phyloP scores from a whole-genome alignment of 2,888 invertebrate genomes.

The Clunio marinus region DNA sequence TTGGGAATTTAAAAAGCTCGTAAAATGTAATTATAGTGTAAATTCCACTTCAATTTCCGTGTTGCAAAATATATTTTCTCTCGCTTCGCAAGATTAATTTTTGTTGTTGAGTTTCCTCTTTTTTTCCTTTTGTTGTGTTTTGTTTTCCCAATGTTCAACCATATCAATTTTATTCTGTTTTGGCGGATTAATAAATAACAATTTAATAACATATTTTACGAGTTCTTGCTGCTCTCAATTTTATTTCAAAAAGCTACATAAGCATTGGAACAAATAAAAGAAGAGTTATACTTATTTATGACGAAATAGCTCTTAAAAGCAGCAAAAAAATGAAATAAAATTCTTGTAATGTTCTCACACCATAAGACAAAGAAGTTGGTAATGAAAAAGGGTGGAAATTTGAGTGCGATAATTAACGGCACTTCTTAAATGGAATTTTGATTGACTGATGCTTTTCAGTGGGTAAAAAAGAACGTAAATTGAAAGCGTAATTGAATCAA shows the following conservation, averaged over 20 bases:
- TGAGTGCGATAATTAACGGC: constrained; percentile 27
- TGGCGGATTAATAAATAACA: constrained; percentile 36
- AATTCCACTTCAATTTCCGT: constrained; percentile 37
- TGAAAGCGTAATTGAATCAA: constrained; percentile 15
- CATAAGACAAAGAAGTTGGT: too few relatives aligned
- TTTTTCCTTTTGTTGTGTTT: background rate
- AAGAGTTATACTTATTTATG: too few relatives aligned
- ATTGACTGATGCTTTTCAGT: constrained; percentile 26
- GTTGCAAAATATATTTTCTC: constrained; percentile 1
- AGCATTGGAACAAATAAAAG: too few relatives aligned
- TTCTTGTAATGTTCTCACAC: too few relatives aligned
- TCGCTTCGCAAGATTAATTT: constrained; percentile 36
- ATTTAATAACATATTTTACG: constrained; percentile 38
- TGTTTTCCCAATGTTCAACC: background rate
- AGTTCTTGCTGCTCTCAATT: constrained; percentile 8
- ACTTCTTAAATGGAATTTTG: constrained; percentile 34
- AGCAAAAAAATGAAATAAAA: too few relatives aligned
- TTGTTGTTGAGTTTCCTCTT: too few relatives aligned
- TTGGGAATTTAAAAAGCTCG: constrained; percentile 37
- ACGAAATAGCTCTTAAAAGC: too few relatives aligned
- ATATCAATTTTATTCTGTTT: constrained; percentile 17
- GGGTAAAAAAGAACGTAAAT: background rate
- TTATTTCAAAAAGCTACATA: too few relatives aligned
- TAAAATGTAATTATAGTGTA: constrained; percentile 39
- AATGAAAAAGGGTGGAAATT: background rate